These are phyloP conservation scores for Herpailurus yagouaroundi DNA, from an alignment of 2,113 vertebrate species.

Conservation along the genomic window DNA sequence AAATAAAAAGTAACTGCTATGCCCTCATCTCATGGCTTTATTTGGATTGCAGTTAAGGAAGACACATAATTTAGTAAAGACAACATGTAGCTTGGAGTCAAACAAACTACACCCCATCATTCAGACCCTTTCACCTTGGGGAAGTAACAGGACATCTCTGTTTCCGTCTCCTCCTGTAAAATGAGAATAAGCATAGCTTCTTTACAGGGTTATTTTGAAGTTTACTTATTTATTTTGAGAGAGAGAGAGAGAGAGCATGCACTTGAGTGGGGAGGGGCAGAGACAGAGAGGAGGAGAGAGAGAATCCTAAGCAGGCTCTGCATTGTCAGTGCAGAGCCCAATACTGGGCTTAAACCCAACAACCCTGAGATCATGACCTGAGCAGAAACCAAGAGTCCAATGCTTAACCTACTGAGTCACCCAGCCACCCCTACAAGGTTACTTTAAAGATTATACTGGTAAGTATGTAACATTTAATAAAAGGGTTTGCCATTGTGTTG, in stretches of 20 bases:
- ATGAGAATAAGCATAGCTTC: not conserved
- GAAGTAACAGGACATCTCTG: not conserved
- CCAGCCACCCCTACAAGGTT: not conserved
- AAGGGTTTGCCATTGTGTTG: not conserved
- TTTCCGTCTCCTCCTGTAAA: not conserved
- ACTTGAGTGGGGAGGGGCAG: too few relatives aligned
- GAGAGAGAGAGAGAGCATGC: too few relatives aligned
- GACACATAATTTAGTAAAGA: conserved; percentile 1
- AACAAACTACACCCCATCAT: not conserved
- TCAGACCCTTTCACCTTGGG: not conserved
- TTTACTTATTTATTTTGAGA: too few relatives aligned
- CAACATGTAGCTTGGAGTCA: not conserved
- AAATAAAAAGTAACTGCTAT: conserved; percentile 46
- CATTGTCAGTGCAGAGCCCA: too few relatives aligned
- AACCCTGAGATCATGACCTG: too few relatives aligned
- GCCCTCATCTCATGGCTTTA: not conserved
- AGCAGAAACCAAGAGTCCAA: too few relatives aligned
- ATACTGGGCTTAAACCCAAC: too few relatives aligned
- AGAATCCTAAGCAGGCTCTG: too few relatives aligned
- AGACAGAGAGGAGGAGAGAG: too few relatives aligned
- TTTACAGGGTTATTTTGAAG: not conserved
- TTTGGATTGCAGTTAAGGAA: not conserved
- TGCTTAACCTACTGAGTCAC: too few relatives aligned
- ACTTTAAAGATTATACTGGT: not conserved
- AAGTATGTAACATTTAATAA: not conserved